Base-by-base conservation (phyloP, 2,797 vertebrate species). In the Balearica regulorum region DNA sequence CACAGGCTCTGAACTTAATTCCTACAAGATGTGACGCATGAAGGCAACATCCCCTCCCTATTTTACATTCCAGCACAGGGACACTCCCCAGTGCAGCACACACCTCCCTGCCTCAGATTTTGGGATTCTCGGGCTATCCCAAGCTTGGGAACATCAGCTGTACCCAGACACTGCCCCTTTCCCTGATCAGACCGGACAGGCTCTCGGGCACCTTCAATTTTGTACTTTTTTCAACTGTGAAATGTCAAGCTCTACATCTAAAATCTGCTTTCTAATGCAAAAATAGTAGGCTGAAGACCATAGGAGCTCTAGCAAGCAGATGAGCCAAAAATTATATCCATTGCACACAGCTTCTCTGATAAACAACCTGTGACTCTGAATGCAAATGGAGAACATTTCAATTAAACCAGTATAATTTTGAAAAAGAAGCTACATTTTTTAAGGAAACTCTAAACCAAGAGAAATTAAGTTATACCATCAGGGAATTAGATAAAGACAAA, bases 11-110 rank as follows among this genome's bases (percentile, higher is more conserved):
- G 51, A 72, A 73, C 13, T 19, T 25, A 61, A 87, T 44, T 75
- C 11, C 41, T 41, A 7, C 13, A 46, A 43, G n/a, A 69, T 14
- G 3, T 16, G 75, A 61, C 20, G 46, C 0, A 0, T 16, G 49
- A 82, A 91, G 13, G 9, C 29, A 39, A n/a, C 16, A 83, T 28
- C 26, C 13, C 13, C 15, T 43, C 14, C 48, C 6, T 19, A 6
- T 54, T 84, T 71, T 44, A 16, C 26, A 24, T 49, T 46, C 16
- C 37, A 60, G 21, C 39, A 9, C 9, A 25, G 13, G 19, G 14
- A 46, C 26, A 69, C 0, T 3, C 8, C 11, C 6, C 12, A 21
- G 9, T 5, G 16, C n/a, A 58, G 10, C 24, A 31, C 8, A 9
- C 10, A 35, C 10, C 37, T 68, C 18, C 12, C 29, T 49, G 44